Conservation (phyloP, 2,888 invertebrate genomes). For the Cheilosia urbana region DNA sequence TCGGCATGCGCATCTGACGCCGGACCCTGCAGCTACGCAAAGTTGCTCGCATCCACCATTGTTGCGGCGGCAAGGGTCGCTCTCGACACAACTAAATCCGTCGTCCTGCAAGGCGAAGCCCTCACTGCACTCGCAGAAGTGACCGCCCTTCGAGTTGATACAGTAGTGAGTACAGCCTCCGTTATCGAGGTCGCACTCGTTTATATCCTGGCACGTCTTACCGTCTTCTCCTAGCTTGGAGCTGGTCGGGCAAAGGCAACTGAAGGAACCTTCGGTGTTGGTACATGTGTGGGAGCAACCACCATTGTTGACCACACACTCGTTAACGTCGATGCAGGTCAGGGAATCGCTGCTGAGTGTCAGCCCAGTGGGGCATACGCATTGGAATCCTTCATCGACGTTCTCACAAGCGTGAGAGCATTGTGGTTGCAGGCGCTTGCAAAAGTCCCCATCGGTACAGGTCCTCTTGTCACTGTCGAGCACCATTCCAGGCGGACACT, state of each 20-base stretch:
- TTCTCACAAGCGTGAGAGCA: conserved; percentile 86
- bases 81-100: conserved; percentile 81
- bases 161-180: conserved; percentile 82
- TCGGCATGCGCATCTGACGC: conserved; percentile 82
- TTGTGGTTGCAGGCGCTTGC: conserved; percentile 82
- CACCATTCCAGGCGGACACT: conserved; percentile 83
- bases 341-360: conserved; percentile 82
- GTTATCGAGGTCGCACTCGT: conserved; percentile 84
- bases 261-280: conserved; percentile 56
- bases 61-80: conserved; percentile 83
- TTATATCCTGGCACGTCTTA: conserved; percentile 84
- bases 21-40: conserved; percentile 80
- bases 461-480: conserved; percentile 81
- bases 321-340: conserved; percentile 84
- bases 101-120: conserved; percentile 80
- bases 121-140: conserved; percentile 84
- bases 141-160: conserved; percentile 85
- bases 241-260: conserved; percentile 84
- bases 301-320: conserved; percentile 83
- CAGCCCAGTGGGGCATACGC: conserved; percentile 84
- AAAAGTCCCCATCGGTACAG: conserved; percentile 81
- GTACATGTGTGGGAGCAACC: conserved; percentile 84
- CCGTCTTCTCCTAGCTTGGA: conserved; percentile 82
- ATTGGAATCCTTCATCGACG: conserved; percentile 84
- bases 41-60: conserved; percentile 84